These are phyloP conservation scores for Onychorhynchus coronatus DNA, from an alignment of 2,113 vertebrate genomes.

Conservation along the genomic window DNA sequence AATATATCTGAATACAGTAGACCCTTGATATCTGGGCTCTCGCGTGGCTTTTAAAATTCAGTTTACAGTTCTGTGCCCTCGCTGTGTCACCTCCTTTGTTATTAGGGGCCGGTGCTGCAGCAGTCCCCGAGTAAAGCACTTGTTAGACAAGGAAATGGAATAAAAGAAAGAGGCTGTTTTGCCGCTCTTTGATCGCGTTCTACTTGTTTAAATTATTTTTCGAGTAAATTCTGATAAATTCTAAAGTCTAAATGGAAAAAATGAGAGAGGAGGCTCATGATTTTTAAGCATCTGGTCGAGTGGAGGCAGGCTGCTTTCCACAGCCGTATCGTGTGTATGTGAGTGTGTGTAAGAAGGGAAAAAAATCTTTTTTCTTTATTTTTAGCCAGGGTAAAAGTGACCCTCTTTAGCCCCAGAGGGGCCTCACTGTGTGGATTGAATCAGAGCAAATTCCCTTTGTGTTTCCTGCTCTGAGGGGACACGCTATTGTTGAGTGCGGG, in stretches of 20 bases:
- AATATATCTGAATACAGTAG: neutral
- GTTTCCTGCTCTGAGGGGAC: constrained; percentile 71
- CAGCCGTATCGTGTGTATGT: neutral
- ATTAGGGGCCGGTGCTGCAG: constrained; percentile 46
- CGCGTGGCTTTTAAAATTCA: constrained; percentile 43
- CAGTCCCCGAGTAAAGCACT: constrained; percentile 58
- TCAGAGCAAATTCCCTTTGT: constrained; percentile 77
- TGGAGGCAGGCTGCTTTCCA: neutral
- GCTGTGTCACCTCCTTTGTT: constrained; percentile 69
- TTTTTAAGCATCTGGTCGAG: constrained; percentile 45
- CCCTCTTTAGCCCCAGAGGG: constrained; percentile 74
- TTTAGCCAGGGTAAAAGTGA: constrained; percentile 69
- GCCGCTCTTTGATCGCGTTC: constrained; percentile 29
- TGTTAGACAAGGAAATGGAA: constrained; percentile 65
- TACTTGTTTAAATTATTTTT: neutral
- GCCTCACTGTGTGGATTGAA: constrained; percentile 75
- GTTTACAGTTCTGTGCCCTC: constrained; percentile 31
- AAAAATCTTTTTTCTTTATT: constrained; percentile 41
- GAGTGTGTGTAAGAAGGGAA: neutral
- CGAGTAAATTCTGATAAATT: constrained; percentile 54
- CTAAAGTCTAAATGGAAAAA: neutral
- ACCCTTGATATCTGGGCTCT: neutral
- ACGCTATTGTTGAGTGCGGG: constrained; percentile 67
- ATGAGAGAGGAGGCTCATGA: neutral
- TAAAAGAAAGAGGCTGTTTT: constrained; percentile 16